phyloP scores from a whole-genome alignment of 2,888 invertebrate genomes.

The Chrysodeixis includens region DNA sequence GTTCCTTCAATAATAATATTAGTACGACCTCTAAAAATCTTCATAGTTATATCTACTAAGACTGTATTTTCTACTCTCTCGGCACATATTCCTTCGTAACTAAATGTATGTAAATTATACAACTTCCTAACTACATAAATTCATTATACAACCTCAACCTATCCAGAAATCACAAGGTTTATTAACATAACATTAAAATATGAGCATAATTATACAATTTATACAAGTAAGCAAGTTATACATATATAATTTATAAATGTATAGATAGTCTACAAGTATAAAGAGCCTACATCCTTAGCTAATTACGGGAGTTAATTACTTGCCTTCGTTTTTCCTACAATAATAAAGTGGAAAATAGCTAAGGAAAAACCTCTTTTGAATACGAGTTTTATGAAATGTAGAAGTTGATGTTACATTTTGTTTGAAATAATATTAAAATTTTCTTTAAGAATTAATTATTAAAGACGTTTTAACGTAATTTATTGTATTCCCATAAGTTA shows the following conservation, averaged over 20 bases:
- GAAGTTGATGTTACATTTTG: neutral
- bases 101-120: neutral
- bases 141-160: constrained; percentile 1
- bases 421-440: too few relatives aligned
- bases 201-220: neutral
- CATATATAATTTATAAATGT: constrained; percentile 18
- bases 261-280: constrained; percentile 34
- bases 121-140: constrained; percentile 3
- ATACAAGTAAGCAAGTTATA: neutral
- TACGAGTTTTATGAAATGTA: constrained; percentile 5
- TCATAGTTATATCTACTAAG: too few relatives aligned
- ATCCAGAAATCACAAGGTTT: neutral
- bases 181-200: constrained; percentile 3
- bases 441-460: too few relatives aligned
- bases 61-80: neutral
- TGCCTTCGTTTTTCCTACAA: constrained; percentile 63
- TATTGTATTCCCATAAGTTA: too few relatives aligned
- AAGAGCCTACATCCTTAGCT: constrained; percentile 53
- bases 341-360: constrained; percentile 53
- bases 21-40: too few relatives aligned
- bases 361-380: constrained; percentile 18
- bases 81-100: neutral
- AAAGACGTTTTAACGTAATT: too few relatives aligned
- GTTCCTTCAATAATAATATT: too few relatives aligned
- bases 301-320: constrained; percentile 67